phyloP scores from a whole-genome alignment of 1,140 invertebrate genomes.

The Atopsyche davidsoni region DNA sequence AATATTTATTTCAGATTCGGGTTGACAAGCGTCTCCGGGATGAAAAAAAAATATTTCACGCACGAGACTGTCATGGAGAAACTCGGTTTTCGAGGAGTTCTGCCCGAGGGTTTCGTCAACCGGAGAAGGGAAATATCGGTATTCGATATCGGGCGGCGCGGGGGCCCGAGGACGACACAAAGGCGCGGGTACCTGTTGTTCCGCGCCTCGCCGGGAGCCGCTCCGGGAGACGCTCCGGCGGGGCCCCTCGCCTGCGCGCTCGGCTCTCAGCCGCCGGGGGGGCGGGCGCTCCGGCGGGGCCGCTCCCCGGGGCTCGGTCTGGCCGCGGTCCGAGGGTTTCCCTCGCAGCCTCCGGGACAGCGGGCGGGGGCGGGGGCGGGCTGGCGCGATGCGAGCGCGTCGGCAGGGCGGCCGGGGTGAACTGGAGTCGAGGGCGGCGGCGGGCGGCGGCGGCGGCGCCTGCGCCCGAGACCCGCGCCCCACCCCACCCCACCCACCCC shows the following conservation, averaged over 20 bases:
- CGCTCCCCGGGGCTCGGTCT: neutral
- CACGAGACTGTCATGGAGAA: too few species aligned
- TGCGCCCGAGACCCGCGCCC: constrained; percentile 30
- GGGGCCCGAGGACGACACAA: too few species aligned
- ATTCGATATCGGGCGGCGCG: too few species aligned
- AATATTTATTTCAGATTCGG: too few species aligned
- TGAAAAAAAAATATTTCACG: too few species aligned
- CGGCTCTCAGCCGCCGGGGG: neutral
- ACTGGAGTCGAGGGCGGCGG: constrained; percentile 30
- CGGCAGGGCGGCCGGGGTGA: neutral
- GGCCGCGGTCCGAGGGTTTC: neutral
- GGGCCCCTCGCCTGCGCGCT: neutral
- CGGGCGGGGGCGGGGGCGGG: neutral
- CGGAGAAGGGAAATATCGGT: too few species aligned
- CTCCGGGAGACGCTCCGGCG: neutral
- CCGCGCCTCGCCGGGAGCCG: too few species aligned
- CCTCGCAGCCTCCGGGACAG: too few species aligned
- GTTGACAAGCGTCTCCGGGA: too few species aligned
- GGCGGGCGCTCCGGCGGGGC: neutral
- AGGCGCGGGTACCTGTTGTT: too few species aligned
- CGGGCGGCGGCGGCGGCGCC: constrained; percentile 33
- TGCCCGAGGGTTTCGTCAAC: too few species aligned
- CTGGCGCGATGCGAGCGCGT: neutral
- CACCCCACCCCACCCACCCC: constrained; percentile 40
- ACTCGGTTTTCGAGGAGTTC: too few species aligned